Evolutionary conservation across 37 sponge, comb jelly and placozoan species (phyloP).

Genomic region (Diacarnus erythraeanus): DNA sequence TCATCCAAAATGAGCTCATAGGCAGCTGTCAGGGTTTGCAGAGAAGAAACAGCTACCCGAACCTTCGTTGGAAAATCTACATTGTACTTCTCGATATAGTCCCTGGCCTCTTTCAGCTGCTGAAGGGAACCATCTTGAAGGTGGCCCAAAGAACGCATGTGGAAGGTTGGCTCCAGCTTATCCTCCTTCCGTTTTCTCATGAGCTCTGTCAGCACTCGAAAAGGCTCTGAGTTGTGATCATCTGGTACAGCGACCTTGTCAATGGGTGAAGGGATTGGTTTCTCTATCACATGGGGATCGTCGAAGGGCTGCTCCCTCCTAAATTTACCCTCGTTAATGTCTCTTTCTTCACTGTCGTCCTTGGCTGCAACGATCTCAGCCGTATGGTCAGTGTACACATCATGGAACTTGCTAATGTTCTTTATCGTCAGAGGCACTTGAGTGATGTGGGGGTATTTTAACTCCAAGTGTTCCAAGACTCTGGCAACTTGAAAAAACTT

Average conservation of each 20-base stretch:
- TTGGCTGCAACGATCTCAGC: constrained; percentile 19
- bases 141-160: constrained; percentile 9
- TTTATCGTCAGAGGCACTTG: constrained; percentile 29
- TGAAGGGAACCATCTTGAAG: constrained; percentile 4
- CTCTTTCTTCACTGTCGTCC: not conserved
- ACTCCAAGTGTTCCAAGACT: constrained; percentile 31
- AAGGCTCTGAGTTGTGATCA: not conserved
- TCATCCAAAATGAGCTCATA: not conserved
- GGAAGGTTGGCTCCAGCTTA: not conserved
- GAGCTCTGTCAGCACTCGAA: not conserved
- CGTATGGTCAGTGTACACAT: constrained; percentile 1
- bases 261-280: too few species aligned
- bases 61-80: constrained; percentile 12
- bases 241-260: not conserved
- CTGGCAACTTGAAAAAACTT: constrained; percentile 13
- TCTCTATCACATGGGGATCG: constrained; percentile 22
- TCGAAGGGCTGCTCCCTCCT: constrained; percentile 20
- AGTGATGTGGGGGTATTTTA: constrained; percentile 15
- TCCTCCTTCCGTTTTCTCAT: constrained; percentile 21
- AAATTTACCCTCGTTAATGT: not conserved
- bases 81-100: constrained; percentile 8
- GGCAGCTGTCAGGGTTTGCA: constrained; percentile 5
- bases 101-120: not conserved
- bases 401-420: constrained; percentile 21
- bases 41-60: constrained; percentile 1